Percentiles rank a stretch among this genome's conserved stretches.
Conservation (phyloP, 2,797 vertebrate genomes). For the Sciurus vulgaris region DNA sequence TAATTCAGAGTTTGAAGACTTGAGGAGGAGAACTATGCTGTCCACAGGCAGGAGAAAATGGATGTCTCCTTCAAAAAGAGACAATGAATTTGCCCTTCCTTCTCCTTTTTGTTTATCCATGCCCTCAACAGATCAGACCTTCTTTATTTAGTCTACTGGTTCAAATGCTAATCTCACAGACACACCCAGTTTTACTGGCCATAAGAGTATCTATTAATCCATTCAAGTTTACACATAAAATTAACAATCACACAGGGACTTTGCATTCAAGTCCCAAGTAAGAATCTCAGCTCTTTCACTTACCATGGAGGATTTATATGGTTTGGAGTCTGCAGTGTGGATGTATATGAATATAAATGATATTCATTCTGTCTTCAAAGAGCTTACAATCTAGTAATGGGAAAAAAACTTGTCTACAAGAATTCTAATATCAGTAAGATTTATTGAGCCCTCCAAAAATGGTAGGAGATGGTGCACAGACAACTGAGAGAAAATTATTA, state of each 20-base stretch:
- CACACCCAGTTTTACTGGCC: background rate
- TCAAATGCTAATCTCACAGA: background rate
- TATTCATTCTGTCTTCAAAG: constrained; percentile 27
- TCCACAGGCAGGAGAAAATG: background rate
- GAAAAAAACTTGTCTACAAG: background rate
- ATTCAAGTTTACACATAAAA: background rate
- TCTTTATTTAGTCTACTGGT: background rate
- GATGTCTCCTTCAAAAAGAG: background rate
- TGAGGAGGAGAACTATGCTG: background rate
- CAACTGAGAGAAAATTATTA: background rate
- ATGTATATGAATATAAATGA: background rate
- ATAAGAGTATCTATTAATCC: background rate
- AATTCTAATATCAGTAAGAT: constrained; percentile 24
- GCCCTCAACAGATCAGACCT: background rate
- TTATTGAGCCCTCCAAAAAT: constrained; percentile 1
- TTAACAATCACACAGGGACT: background rate
- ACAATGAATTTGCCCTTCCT: background rate
- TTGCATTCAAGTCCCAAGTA: background rate
- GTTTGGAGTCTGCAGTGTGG: background rate
- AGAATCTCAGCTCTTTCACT: constrained; percentile 19
- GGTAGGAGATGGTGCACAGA: background rate
- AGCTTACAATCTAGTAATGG: constrained; percentile 15
- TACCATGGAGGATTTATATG: background rate
- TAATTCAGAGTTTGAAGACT: background rate
- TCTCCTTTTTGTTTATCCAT: background rate